These are phyloP conservation scores for Diadema setosum DNA, from an alignment of 35 echinoderm and acorn worm species.

Conservation along the genomic window DNA sequence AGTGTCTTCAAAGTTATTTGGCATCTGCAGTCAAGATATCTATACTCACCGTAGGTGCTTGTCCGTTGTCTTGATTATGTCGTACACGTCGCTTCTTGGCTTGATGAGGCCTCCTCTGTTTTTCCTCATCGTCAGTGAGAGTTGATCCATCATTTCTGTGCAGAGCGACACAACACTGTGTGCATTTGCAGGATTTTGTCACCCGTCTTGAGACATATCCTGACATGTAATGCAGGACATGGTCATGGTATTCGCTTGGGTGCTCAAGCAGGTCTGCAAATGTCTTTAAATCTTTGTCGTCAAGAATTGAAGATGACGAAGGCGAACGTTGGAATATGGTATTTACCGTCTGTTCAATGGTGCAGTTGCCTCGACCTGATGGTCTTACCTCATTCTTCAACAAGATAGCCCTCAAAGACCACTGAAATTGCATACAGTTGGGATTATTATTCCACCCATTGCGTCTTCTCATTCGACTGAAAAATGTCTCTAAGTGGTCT, in stretches of 20 bases:
- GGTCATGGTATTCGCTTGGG: conserved; percentile 53
- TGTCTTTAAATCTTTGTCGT: conserved; percentile 27
- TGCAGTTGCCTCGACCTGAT: conserved; percentile 44
- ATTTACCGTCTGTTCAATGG: conserved; percentile 31
- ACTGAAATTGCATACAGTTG: conserved; percentile 69
- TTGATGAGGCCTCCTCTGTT: no score
- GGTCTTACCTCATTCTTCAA: conserved; percentile 52
- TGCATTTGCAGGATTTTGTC: conserved; percentile 52
- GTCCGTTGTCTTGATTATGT: no score
- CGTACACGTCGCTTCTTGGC: no score
- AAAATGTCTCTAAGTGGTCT: conserved; percentile 59
- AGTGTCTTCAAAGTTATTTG: no score
- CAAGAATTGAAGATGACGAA: background rate
- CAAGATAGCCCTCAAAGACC: conserved; percentile 41
- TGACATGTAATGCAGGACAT: conserved; percentile 58
- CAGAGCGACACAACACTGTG: conserved; percentile 53
- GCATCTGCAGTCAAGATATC: no score
- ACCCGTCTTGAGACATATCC: conserved; percentile 54
- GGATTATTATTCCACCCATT: conserved; percentile 81
- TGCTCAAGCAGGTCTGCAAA: conserved; percentile 41
- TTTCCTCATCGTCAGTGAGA: no score
- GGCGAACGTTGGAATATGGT: background rate
- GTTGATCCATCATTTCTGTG: conserved; percentile 14
- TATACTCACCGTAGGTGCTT: no score
- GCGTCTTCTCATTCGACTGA: conserved; percentile 54